Base-by-base conservation (phyloP, 2,888 invertebrate genomes). In the Papilio gigon region DNA sequence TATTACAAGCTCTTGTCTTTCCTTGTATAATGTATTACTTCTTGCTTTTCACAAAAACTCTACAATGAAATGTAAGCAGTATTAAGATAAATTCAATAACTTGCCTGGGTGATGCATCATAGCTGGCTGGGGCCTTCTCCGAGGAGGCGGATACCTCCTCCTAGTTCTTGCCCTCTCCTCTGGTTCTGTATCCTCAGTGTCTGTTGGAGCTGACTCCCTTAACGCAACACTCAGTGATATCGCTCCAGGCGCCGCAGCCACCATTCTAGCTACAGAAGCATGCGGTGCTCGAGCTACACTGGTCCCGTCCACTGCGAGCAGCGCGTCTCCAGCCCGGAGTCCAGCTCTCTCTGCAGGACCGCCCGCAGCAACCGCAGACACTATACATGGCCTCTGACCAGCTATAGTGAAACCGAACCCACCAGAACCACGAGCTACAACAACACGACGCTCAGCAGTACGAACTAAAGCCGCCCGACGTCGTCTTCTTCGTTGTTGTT, bases 401-500 rank as follows among this genome's bases (percentile, higher is more conserved):
- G 98, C 98, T 81, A 99, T 98, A 25, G 98, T 99, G 84, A 99
- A 99, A n/a, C 99, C 98, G 84, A 98, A 99, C 9, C 98, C 98
- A 78, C 96, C 96, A 71, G 94, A 93, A 3, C 98, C 98, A 72
- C 98, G 93, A 9, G 95, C 93, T 50, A 98, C 95, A 79, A 98
- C 97, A 66, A 98, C 96, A 37, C 96, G 95, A 73, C 96, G 94
- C 72, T 97, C 95, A 42, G 96, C 95, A 70, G 86, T 87, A 73
- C 89, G 82, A 20, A 84, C 82, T 69, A 89, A 76, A 59, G 84
- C 88, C 53, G 87, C 88, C 53, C 91, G 82, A 56, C 91, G 87
- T 72, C 91, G 85, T 80, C 91, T 85, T 72, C 91, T 82, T 65
- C 91, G 81, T 74, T 90, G 91, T 80, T 91, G 91, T 77, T 91